These are phyloP conservation scores for Ammospiza caudacuta DNA, from an alignment of 2,113 vertebrate genomes.

Conservation along the genomic window DNA sequence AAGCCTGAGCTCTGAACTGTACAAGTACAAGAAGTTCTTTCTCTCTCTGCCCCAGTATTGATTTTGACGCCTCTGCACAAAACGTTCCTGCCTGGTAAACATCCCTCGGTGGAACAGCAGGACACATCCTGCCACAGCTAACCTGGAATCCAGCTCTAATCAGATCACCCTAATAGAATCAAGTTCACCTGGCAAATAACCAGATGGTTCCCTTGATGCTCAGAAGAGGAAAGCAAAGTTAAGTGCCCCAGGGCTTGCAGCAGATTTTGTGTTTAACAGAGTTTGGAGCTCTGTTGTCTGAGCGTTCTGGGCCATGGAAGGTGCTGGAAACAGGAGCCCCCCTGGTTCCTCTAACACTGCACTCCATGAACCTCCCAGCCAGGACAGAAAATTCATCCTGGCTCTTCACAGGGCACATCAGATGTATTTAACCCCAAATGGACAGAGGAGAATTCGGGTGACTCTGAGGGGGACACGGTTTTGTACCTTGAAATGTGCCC, in stretches of 20 bases:
- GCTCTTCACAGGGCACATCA: background rate
- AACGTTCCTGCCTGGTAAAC: background rate
- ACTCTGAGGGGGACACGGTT: background rate
- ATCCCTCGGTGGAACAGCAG: background rate
- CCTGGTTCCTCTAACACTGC: background rate
- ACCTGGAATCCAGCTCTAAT: background rate
- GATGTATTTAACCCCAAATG: background rate
- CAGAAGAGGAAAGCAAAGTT: background rate
- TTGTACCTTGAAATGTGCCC: background rate
- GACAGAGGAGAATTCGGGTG: background rate
- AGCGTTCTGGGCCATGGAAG: background rate
- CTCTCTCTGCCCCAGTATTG: background rate
- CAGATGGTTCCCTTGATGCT: background rate
- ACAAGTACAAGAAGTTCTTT: background rate
- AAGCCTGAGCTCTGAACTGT: background rate
- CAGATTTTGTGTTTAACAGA: background rate
- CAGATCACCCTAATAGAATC: background rate
- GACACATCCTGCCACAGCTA: background rate
- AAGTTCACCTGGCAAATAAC: constrained; percentile 9
- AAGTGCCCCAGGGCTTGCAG: background rate
- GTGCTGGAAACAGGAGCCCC: background rate
- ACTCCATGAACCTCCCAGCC: background rate
- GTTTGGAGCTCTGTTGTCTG: background rate
- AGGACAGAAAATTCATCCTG: background rate
- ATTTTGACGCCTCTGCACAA: background rate